Base-by-base conservation (phyloP, 1,140 invertebrate genomes). In the Pogonognathellus flavescens region DNA sequence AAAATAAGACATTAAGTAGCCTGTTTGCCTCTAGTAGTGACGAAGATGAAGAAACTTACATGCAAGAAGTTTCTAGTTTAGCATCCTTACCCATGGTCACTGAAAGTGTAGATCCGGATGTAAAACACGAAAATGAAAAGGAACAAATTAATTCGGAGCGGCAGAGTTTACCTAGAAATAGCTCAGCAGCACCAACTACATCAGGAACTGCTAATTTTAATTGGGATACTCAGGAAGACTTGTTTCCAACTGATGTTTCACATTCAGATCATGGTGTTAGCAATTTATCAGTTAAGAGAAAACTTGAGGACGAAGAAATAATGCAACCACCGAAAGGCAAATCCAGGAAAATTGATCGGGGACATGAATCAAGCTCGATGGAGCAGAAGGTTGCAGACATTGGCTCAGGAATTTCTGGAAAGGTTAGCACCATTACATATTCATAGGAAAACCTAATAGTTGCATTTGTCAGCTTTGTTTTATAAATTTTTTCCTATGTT, bases 21-120 rank as follows among this genome's bases (percentile, higher is more conserved):
- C 53, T 84, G 11, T 84, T 84, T 60, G 72, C 41, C 31, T 57
- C 72, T 13, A 80, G 55, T 22, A 41, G n/a, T 20, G 55, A 60
- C 49, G 84, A 84, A 59, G 84, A 84, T 41, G 84, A 84, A 31
- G 72, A 80, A 16, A 3, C 25, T n/a, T 25, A 14, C 8, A 50
- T 14, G 52, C 20, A 80, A 41, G 25, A 18, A 66, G 25, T 20
- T 13, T 53, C 41, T n/a, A 76, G 7, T 18, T 25, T 18, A 76
- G 70, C 0, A 49, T 14, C 70, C 7, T 16, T 8, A 16, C 31
- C 31, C 10, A 72, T 5, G 3, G 25, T 41, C 6, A 8, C 70
- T 49, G n/a, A 41, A 31, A 31, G n/a, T 6, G 14, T 76, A 76
- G 41, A 49, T 50, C 9, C 7, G 13, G 41, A 50, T 50, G 41